phyloP scores from a whole-genome alignment of 2,888 invertebrate species.

The Antheraea yamamai region DNA sequence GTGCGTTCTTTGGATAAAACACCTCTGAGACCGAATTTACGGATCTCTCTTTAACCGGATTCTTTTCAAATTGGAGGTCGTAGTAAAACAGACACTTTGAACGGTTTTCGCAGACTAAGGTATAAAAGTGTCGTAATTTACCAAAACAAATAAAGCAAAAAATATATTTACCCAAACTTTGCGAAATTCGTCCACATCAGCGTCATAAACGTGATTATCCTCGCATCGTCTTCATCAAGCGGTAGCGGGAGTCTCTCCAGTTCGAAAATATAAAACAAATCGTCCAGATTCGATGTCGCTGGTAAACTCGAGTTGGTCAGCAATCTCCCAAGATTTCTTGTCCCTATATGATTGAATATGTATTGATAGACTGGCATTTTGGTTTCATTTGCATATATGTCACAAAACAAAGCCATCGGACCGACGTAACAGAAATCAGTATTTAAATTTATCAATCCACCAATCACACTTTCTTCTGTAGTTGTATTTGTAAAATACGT shows the following conservation, averaged over 20 bases:
- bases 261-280: slow-evolving; percentile 70
- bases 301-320: slow-evolving; percentile 66
- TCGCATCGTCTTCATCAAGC: slow-evolving; percentile 70
- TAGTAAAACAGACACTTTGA: no score
- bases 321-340: slow-evolving; percentile 67
- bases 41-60: no score
- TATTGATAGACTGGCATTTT: slow-evolving; percentile 57
- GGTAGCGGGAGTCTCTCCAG: slow-evolving; percentile 64
- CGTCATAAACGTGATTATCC: slow-evolving; percentile 72
- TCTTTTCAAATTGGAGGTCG: no score
- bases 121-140: no score
- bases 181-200: slow-evolving; percentile 79
- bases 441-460: slow-evolving; percentile 69
- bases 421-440: slow-evolving; percentile 71
- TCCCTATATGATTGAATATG: slow-evolving; percentile 67
- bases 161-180: slow-evolving; percentile 64
- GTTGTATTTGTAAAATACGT: slow-evolving; percentile 64
- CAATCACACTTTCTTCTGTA: slow-evolving; percentile 62
- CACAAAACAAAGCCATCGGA: slow-evolving; percentile 64
- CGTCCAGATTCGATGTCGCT: slow-evolving; percentile 66
- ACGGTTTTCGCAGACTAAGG: no score
- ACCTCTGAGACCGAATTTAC: no score
- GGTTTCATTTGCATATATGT: slow-evolving; percentile 60
- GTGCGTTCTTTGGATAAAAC: no score
- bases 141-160: not conserved